phyloP scores from a whole-genome alignment of 2,113 vertebrate species.

The Atractosteus spatula region DNA sequence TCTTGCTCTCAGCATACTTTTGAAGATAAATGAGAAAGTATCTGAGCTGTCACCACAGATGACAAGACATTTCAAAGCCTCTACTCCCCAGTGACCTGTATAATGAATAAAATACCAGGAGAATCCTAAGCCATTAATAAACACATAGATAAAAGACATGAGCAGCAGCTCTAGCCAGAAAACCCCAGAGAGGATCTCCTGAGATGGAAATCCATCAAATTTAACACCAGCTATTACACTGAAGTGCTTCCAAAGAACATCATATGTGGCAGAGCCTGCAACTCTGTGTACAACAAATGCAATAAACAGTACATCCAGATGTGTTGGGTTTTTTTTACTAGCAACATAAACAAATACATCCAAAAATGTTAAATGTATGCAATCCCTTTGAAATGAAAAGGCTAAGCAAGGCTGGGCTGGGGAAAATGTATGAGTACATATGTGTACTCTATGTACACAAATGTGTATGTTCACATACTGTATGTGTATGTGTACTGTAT shows the following conservation, averaged over 20 bases:
- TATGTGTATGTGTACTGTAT: too few species aligned
- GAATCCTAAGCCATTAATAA: constrained; percentile 15
- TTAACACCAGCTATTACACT: constrained; percentile 20
- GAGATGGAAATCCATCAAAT: constrained; percentile 3
- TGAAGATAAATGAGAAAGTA: constrained; percentile 16
- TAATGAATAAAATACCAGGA: constrained; percentile 13
- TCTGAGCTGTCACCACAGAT: constrained; percentile 1
- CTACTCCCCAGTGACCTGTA: neutral
- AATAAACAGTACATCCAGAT: neutral
- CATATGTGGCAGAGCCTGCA: neutral
- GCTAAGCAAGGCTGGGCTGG: too few species aligned
- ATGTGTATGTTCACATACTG: too few species aligned
- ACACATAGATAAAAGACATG: neutral
- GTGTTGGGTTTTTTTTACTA: too few species aligned
- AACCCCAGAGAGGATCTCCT: constrained; percentile 10
- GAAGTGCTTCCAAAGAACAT: constrained; percentile 2
- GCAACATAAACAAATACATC: too few species aligned
- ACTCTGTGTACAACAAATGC: too few species aligned
- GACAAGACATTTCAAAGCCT: constrained; percentile 18
- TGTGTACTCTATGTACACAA: too few species aligned
- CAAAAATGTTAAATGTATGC: too few species aligned
- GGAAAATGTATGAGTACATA: too few species aligned
- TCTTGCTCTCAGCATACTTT: neutral
- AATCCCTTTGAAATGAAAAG: too few species aligned
- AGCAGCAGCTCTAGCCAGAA: neutral